These are phyloP conservation scores for Conchocele bisecta DNA, from an alignment of 2,888 invertebrate genomes.

Conservation along the genomic window DNA sequence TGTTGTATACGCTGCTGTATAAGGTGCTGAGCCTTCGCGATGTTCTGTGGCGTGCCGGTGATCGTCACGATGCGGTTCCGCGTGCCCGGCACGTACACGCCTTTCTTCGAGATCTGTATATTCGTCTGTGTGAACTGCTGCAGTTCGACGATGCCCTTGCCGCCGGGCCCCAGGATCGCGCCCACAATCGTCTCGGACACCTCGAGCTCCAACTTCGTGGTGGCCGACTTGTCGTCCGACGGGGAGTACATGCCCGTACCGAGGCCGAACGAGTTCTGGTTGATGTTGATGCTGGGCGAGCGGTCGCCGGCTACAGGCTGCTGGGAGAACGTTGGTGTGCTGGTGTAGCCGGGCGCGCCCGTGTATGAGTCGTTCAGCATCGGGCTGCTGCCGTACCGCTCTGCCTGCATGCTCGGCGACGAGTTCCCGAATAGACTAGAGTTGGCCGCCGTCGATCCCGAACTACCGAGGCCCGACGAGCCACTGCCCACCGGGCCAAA, in stretches of 20 bases:
- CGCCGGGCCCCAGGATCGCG: conserved; percentile 98
- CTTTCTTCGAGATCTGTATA: conserved; percentile 99
- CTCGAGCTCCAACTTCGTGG: conserved; percentile 88
- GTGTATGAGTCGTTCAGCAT: conserved; percentile 78
- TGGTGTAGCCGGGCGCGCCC: conserved; percentile 66
- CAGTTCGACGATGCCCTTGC: conserved; percentile 97
- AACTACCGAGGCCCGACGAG: conserved; percentile 86
- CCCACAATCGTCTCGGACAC: conserved; percentile 97
- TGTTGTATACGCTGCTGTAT: conserved; percentile 98
- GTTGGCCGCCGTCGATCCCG: conserved; percentile 74
- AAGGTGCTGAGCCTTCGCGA: conserved; percentile 95
- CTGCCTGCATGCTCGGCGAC: conserved; percentile 74
- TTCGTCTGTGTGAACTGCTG: conserved; percentile 98
- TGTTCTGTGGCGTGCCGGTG: conserved; percentile 93
- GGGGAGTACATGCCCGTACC: conserved; percentile 85
- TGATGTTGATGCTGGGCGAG: conserved; percentile 83
- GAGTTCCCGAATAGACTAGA: conserved; percentile 83
- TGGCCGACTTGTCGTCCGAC: conserved; percentile 74
- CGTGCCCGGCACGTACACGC: conserved; percentile 98
- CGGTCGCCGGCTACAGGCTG: conserved; percentile 61
- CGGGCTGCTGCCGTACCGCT: conserved; percentile 77
- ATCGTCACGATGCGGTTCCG: conserved; percentile 98
- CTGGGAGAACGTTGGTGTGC: conserved; percentile 64
- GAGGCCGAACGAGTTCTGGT: conserved; percentile 94
- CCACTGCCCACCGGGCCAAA: conserved; percentile 91